Conservation (phyloP, 2,797 vertebrate species). For the Xiphorhynchus erythropygius region DNA sequence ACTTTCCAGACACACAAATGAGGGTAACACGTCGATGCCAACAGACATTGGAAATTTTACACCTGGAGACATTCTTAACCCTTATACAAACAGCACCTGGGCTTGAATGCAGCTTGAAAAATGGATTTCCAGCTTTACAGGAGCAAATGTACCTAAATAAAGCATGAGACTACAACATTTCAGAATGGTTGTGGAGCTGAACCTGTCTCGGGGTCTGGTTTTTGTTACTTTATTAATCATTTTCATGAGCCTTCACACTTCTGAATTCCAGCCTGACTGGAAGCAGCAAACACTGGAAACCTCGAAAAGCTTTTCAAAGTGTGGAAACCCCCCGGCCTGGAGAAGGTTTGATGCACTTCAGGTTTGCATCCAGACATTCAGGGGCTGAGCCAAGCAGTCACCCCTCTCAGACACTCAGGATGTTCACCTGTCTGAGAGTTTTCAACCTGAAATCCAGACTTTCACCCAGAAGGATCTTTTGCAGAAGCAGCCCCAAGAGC, state of each 20-base stretch:
- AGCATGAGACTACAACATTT: background rate
- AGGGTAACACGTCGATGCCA: background rate
- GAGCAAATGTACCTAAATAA: background rate
- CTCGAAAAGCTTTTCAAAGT: background rate
- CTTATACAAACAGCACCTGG: background rate
- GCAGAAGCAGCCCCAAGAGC: background rate
- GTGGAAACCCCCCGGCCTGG: background rate
- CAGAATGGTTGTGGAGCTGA: background rate
- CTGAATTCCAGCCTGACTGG: conserved; percentile 18
- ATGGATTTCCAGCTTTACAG: background rate
- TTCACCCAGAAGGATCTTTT: background rate
- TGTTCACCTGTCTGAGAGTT: background rate
- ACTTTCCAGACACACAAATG: background rate
- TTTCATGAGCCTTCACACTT: background rate
- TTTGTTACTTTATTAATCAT: conserved; percentile 12
- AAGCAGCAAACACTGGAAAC: background rate
- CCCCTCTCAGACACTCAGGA: background rate
- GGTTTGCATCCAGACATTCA: background rate
- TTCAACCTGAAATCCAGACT: background rate
- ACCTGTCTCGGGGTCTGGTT: background rate
- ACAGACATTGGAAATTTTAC: background rate
- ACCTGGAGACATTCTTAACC: background rate
- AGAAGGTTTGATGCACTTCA: background rate
- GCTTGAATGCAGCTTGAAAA: background rate
- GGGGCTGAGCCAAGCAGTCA: background rate